Base-by-base conservation (phyloP, 2,888 invertebrate species). In the Herminia tarsipennalis region DNA sequence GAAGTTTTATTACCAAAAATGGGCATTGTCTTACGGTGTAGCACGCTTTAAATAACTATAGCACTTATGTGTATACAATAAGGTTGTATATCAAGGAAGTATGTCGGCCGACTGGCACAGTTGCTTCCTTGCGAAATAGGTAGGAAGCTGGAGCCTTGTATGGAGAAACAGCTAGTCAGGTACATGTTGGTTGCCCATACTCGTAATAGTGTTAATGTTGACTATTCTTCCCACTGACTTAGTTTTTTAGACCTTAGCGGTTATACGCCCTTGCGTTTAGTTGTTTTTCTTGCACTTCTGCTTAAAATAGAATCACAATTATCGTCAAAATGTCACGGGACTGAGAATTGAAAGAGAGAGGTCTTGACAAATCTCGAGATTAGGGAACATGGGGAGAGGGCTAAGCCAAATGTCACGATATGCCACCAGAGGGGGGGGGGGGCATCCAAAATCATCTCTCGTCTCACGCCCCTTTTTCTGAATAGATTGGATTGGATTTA, bases 71-170 rank as follows among this genome's bases (percentile, higher is more conserved):
- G 6, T 1, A 3, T 0, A 1, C 0, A 0, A 8, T 66, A 70
- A 47, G 51, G 52, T 56, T 47, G 9, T 38, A 14, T 54, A 25
- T 72, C 14, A 48, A 44, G 65, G 59, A 63, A 66, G 46, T 48
- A 5, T 21, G 28, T 32, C 51, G 60, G 47, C 56, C 70, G 61
- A 71, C 41, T 76, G 66, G 67, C 74, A 77, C 58, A 70, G 73
- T 76, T 76, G 59, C 59, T 70, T 72, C 69, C 66, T 78, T 76
- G 76, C 75, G 72, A 79, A 83, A 81, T 73, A 59, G 51, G 44
- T 69, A 76, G 76, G 78, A 81, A 81, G 73, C 40, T 64, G 43
- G 54, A 64, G 60, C 67, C 67, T 67, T 75, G 67, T 78, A 77
- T 66, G 78, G 79, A 61, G 70, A 64, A 72, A 68, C 64, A 41